These are phyloP conservation scores for Campylomormyrus numenius DNA, from an alignment of 2,113 vertebrate species.

Conservation along the genomic window DNA sequence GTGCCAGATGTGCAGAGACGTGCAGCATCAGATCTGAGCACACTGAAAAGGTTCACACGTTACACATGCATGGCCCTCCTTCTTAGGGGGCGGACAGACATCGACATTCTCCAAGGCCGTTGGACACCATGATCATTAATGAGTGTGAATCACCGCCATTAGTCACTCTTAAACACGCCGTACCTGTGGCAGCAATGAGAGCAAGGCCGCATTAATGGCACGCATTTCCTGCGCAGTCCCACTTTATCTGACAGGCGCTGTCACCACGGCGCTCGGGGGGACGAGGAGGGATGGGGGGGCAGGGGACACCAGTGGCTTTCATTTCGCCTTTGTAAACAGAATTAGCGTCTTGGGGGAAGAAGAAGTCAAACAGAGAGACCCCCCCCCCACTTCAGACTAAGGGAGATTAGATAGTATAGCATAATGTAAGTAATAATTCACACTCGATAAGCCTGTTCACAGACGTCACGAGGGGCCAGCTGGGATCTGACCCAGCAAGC, in stretches of 20 bases:
- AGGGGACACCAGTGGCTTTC: neutral
- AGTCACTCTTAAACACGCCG: neutral
- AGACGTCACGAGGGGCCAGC: neutral
- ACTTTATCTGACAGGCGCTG: neutral
- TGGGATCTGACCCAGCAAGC: neutral
- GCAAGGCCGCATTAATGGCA: neutral
- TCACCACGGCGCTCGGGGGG: neutral
- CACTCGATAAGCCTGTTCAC: neutral
- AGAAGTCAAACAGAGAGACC: neutral
- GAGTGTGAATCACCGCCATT: neutral
- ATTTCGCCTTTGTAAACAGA: neutral
- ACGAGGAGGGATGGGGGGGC: neutral
- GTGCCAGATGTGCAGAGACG: neutral
- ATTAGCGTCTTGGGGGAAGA: neutral
- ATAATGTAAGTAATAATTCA: conserved; percentile 3
- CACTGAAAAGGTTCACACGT: neutral
- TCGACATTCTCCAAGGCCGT: neutral
- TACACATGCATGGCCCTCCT: too few species aligned
- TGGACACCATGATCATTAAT: neutral
- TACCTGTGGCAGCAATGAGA: neutral
- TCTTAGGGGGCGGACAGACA: neutral
- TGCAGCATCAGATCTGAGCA: neutral
- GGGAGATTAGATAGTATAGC: neutral
- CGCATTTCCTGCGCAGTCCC: too few species aligned
- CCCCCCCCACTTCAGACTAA: neutral